Conservation (phyloP, 2,113 vertebrate species). For the Microtus pennsylvanicus region DNA sequence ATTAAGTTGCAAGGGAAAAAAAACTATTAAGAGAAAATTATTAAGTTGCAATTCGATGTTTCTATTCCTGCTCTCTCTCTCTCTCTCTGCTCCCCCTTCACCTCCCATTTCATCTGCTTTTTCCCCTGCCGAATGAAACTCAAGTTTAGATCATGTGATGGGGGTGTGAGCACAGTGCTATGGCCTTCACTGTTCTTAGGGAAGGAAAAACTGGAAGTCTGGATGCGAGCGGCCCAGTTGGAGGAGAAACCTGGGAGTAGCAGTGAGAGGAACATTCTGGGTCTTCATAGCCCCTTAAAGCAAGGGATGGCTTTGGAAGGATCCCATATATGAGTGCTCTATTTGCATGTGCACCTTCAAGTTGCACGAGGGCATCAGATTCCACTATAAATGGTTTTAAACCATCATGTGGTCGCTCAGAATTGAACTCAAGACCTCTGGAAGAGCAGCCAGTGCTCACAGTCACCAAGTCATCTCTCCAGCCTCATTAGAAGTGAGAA, state of each 20-base stretch:
- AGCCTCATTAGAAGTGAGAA: background rate
- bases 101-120: background rate
- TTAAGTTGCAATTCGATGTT: background rate
- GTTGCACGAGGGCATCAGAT: no score
- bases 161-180: background rate
- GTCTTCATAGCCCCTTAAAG: background rate
- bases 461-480: background rate
- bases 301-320: background rate
- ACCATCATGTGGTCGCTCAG: no score
- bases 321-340: no score
- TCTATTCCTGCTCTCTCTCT: background rate
- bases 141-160: background rate
- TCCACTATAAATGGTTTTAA: no score
- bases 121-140: background rate
- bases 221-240: background rate
- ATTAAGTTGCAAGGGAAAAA: background rate
- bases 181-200: background rate
- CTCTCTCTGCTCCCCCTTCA: background rate
- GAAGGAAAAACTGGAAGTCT: background rate
- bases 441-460: background rate
- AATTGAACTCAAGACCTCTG: no score
- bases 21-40: no score
- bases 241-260: background rate
- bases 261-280: background rate
- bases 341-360: no score